phyloP scores from a whole-genome alignment of 2,797 vertebrate species.

The Malacoraja senta region DNA sequence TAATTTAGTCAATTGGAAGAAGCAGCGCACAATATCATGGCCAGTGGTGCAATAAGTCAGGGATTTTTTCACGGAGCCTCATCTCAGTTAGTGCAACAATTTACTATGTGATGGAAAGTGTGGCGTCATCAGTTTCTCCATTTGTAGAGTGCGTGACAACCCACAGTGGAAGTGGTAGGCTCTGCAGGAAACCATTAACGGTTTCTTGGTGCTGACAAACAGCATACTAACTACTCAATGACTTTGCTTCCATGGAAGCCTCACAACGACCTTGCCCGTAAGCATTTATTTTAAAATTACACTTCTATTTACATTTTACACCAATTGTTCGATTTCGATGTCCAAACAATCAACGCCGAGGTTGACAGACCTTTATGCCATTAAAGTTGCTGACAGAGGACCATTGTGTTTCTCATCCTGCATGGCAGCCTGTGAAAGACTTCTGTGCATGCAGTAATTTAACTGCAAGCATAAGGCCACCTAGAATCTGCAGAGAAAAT shows the following conservation, averaged over 20 bases:
- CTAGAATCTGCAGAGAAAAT: neutral
- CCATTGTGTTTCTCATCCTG: neutral
- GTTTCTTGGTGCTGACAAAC: neutral
- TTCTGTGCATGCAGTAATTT: neutral
- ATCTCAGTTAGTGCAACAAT: neutral
- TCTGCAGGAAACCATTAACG: neutral
- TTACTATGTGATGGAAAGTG: neutral
- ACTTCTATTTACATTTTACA: neutral
- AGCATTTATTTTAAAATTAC: neutral
- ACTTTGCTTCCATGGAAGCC: neutral
- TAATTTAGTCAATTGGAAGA: neutral
- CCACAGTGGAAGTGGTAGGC: neutral
- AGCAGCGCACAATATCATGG: neutral
- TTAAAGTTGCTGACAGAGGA: neutral
- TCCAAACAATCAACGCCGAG: neutral
- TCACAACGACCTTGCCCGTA: neutral
- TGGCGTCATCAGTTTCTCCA: slow-evolving; percentile 1
- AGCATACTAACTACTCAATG: neutral
- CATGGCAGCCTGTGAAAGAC: neutral
- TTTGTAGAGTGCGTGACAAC: neutral
- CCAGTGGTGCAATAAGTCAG: neutral
- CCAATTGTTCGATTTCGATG: neutral
- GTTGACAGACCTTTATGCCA: neutral
- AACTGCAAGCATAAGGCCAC: neutral
- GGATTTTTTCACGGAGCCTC: neutral